Evolutionary conservation across 2,113 vertebrate genomes (phyloP).

Genomic region (Festucalex cinctus): DNA sequence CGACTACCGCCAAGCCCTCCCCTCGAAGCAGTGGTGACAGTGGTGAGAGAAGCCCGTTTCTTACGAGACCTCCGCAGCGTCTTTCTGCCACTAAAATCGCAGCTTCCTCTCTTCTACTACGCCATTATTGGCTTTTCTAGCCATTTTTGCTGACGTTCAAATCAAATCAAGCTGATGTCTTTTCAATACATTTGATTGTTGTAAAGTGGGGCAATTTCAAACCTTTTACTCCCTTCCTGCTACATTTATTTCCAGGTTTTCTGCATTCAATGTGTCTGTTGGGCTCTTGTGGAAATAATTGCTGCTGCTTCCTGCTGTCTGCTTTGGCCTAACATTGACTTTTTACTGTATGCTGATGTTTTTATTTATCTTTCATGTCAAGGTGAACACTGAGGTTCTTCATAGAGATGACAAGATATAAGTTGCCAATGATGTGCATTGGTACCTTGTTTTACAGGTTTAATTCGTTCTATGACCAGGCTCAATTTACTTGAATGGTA

Average conservation of each 20-base stretch:
- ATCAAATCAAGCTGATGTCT: constrained; percentile 23
- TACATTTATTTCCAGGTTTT: constrained; percentile 20
- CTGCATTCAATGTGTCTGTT: constrained; percentile 19
- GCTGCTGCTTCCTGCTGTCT: constrained; percentile 49
- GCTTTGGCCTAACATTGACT: constrained; percentile 58
- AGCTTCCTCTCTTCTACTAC: constrained; percentile 17
- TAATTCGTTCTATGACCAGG: no score
- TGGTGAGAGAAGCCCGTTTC: constrained; percentile 80
- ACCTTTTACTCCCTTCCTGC: constrained; percentile 17
- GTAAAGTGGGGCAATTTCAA: constrained; percentile 14
- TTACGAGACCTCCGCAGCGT: constrained; percentile 24
- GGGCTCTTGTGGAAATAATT: constrained; percentile 34
- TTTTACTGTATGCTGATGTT: constrained; percentile 26
- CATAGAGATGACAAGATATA: neutral
- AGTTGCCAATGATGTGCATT: constrained; percentile 20
- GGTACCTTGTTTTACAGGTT: neutral
- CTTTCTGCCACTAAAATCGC: constrained; percentile 9
- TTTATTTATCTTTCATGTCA: constrained; percentile 38
- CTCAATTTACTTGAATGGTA: no score
- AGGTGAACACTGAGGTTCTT: constrained; percentile 17
- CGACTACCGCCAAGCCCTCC: constrained; percentile 71
- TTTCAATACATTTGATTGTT: constrained; percentile 9
- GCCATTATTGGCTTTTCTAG: constrained; percentile 11
- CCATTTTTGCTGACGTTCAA: neutral
- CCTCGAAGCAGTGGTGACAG: constrained; percentile 73